These are phyloP conservation scores for Diadumene lineata DNA, from an alignment of 92 coral and sea anemone genomes.

Conservation along the genomic window DNA sequence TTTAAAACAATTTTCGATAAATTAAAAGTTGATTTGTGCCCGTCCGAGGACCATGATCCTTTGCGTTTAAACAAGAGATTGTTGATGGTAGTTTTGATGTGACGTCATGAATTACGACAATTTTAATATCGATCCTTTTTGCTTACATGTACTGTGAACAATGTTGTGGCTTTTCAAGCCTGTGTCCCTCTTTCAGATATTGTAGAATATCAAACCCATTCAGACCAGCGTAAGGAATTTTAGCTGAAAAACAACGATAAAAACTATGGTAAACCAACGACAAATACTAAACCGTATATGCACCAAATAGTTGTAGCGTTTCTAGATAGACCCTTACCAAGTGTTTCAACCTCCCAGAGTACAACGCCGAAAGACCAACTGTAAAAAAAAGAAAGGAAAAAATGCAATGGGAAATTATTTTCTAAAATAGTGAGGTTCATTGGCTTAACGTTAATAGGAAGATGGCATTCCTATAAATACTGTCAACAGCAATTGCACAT, in stretches of 20 bases:
- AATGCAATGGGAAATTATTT: background rate
- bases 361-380: conserved; percentile 88
- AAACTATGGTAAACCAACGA: background rate
- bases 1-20: no score
- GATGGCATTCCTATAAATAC: background rate
- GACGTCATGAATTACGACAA: no score
- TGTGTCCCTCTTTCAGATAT: conserved; percentile 40
- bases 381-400: background rate
- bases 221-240: conserved; percentile 11
- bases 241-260: background rate
- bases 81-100: no score
- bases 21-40: no score
- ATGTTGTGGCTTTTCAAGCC: conserved; percentile 56
- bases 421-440: background rate
- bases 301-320: background rate
- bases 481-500: background rate
- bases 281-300: background rate
- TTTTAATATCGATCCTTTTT: background rate
- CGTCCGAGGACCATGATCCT: no score
- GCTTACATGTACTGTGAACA: conserved; percentile 65
- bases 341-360: conserved; percentile 82
- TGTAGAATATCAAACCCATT: conserved; percentile 22
- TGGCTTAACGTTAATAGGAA: background rate
- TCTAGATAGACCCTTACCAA: conserved; percentile 61
- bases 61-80: no score